These are phyloP conservation scores for Pemphredon lugubris DNA, from an alignment of 2,888 invertebrate genomes.

Conservation along the genomic window DNA sequence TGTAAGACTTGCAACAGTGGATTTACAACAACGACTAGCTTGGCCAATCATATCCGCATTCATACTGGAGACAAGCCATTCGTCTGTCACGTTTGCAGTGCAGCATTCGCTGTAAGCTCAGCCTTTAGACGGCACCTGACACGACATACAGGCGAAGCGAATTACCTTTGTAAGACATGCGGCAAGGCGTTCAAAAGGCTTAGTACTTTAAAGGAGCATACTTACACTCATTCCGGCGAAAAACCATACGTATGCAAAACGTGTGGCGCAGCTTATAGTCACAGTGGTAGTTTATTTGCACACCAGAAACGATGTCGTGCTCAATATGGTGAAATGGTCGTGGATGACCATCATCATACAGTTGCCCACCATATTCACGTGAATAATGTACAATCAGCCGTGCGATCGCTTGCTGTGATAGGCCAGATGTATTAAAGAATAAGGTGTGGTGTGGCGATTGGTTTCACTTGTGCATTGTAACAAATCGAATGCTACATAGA, in stretches of 20 bases:
- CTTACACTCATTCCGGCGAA: slow-evolving; percentile 79
- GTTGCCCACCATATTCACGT: slow-evolving; percentile 77
- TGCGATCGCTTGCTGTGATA: slow-evolving; percentile 78
- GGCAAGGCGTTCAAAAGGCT: slow-evolving; percentile 79
- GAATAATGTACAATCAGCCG: slow-evolving; percentile 77
- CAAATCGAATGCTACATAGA: slow-evolving; percentile 5
- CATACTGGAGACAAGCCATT: slow-evolving; percentile 80
- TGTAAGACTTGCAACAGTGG: slow-evolving; percentile 80
- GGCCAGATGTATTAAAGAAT: slow-evolving; percentile 75
- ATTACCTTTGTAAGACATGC: slow-evolving; percentile 79
- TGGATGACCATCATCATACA: slow-evolving; percentile 74
- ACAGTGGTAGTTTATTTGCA: slow-evolving; percentile 79
- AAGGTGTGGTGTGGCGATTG: slow-evolving; percentile 6
- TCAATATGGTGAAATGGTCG: slow-evolving; percentile 77
- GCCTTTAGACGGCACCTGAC: slow-evolving; percentile 78
- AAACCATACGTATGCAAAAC: slow-evolving; percentile 80
- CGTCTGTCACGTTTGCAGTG: slow-evolving; percentile 79
- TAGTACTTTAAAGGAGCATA: slow-evolving; percentile 79
- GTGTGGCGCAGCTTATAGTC: slow-evolving; percentile 79
- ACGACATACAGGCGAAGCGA: slow-evolving; percentile 80
- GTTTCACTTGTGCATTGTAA: slow-evolving; percentile 21
- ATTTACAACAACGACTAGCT: slow-evolving; percentile 79
- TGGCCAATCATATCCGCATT: slow-evolving; percentile 79
- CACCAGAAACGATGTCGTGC: slow-evolving; percentile 79
- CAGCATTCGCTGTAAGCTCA: slow-evolving; percentile 80